These are phyloP conservation scores for Enteromius argenteus DNA, from an alignment of 2,797 vertebrate genomes.

Conservation along the genomic window DNA sequence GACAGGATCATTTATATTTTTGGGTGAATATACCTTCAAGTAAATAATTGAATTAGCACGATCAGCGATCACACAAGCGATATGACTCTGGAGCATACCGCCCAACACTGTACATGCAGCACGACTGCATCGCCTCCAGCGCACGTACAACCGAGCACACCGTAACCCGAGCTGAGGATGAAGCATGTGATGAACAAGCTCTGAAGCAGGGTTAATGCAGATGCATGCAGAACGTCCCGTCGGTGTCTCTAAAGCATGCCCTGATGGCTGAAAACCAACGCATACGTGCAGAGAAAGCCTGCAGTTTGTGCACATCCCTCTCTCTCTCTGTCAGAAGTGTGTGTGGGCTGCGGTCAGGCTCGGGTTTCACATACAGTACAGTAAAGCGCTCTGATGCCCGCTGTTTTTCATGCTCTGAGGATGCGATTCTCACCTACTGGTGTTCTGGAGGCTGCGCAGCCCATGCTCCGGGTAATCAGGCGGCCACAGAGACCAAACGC, in stretches of 20 bases:
- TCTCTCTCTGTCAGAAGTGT: conserved; percentile 1
- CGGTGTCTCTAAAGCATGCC: not conserved
- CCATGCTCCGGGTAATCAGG: conserved; percentile 80
- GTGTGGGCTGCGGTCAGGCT: conserved; percentile 16
- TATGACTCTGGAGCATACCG: no score
- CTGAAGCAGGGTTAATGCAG: conserved; percentile 17
- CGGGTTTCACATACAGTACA: conserved; percentile 5
- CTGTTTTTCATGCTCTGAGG: conserved; percentile 38
- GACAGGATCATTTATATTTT: no score
- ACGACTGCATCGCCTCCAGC: not conserved
- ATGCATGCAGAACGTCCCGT: not conserved
- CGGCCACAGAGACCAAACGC: not conserved
- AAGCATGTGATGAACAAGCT: not conserved
- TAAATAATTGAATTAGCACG: no score
- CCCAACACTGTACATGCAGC: not conserved
- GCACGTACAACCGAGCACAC: not conserved
- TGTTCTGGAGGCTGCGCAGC: conserved; percentile 80
- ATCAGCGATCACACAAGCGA: not conserved
- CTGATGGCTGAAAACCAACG: not conserved
- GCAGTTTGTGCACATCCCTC: conserved; percentile 3
- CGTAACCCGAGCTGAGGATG: not conserved
- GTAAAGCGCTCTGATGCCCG: not conserved
- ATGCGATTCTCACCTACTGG: conserved; percentile 77
- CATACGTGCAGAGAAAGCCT: not conserved
- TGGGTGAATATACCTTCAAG: no score